Conservation (phyloP, 2,113 vertebrate species). For the Notothenia coriiceps region DNA sequence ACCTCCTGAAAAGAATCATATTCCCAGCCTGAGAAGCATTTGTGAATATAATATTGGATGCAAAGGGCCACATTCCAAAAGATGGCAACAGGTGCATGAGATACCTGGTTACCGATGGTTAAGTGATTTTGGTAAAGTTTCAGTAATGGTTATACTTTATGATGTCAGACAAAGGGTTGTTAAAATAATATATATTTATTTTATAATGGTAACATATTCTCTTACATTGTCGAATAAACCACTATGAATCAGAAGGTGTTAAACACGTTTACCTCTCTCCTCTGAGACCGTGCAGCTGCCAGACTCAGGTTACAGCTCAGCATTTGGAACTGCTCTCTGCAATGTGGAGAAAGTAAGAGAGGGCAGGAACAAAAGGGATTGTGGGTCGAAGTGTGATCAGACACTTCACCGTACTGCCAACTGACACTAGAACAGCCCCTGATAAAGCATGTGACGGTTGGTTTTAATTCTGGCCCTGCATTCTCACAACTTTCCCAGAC, state of each 20-base stretch:
- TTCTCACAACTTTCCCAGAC: not conserved
- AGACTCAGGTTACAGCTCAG: constrained; percentile 42
- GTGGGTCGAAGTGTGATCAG: constrained; percentile 37
- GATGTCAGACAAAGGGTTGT: not conserved
- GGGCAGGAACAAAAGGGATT: constrained; percentile 22
- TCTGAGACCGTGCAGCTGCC: constrained; percentile 34
- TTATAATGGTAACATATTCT: not conserved
- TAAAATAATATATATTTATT: not conserved
- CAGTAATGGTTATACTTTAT: not conserved
- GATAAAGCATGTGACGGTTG: not conserved
- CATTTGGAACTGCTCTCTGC: constrained; percentile 25
- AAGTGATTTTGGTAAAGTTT: not conserved
- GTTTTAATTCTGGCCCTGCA: no score
- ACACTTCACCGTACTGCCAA: not conserved
- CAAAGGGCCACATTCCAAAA: not conserved
- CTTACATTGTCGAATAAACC: not conserved
- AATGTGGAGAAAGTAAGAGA: not conserved
- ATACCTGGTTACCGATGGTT: not conserved
- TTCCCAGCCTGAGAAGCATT: not conserved
- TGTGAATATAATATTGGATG: not conserved
- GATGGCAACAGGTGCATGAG: not conserved
- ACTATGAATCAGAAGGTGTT: constrained; percentile 7
- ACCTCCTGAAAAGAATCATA: not conserved
- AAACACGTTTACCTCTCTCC: not conserved
- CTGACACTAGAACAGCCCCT: constrained; percentile 8